Percentiles rank a stretch among this genome's conserved stretches.
Evolutionary conservation across 2,888 invertebrate genomes (phyloP).

Genomic region (Subacronicta megacephala): DNA sequence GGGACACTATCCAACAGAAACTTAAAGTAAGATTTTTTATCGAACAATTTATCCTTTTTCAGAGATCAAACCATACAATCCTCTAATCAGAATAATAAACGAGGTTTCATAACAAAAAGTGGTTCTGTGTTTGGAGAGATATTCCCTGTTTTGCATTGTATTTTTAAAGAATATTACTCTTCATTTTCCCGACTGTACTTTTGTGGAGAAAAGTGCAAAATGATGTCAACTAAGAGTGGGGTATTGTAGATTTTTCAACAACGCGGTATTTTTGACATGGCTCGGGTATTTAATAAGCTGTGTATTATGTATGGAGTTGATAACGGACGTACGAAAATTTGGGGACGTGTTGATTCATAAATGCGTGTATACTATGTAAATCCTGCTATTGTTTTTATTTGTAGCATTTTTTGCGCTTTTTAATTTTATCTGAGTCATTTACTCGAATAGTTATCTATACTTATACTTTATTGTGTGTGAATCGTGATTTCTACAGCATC

Average conservation of each 20-base stretch:
- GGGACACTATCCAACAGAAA: no score
- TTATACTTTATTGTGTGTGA: no score
- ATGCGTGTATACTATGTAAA: not conserved
- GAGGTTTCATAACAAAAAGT: conserved; percentile 15
- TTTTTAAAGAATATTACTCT: conserved; percentile 17
- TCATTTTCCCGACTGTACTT: conserved; percentile 14
- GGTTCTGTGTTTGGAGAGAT: conserved; percentile 11
- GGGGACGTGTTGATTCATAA: conserved; percentile 33
- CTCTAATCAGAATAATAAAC: conserved; percentile 6
- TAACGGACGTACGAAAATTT: conserved; percentile 11
- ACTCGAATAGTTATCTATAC: no score
- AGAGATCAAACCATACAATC: conserved; percentile 14
- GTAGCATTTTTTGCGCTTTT: no score
- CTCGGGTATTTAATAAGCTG: conserved; percentile 7
- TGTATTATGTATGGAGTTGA: conserved; percentile 20
- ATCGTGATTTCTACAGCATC: no score
- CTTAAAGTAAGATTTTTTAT: no score
- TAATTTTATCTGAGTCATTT: no score
- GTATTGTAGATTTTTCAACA: conserved; percentile 3
- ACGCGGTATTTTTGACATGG: conserved; percentile 27
- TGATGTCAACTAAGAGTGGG: conserved; percentile 17
- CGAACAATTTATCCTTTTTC: no score
- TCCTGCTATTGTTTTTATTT: no score
- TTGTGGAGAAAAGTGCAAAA: conserved; percentile 39
- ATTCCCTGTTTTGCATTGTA: conserved; percentile 23